A percentile compares a stretch with the other conserved stretches of the same genome.
These are phyloP conservation scores for Melieria omissa DNA, from an alignment of 2,888 invertebrate species.

Conservation along the genomic window DNA sequence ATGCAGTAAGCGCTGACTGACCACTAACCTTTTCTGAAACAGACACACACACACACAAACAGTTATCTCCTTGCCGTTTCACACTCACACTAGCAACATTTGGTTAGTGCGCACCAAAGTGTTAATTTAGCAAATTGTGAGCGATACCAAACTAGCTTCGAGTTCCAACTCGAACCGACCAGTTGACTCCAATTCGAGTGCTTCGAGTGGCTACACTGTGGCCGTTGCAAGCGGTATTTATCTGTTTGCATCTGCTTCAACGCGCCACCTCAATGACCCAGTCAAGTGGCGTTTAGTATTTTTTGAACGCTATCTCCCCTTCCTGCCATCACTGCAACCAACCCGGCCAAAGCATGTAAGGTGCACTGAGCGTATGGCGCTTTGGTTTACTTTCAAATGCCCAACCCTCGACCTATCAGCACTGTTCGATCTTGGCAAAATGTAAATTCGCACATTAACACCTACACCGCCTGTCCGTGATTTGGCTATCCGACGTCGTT, in stretches of 20 bases:
- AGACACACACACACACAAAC: neutral
- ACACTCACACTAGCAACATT: neutral
- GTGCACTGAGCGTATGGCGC: too few species aligned
- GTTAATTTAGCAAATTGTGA: slow-evolving; percentile 33
- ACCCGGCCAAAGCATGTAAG: too few species aligned
- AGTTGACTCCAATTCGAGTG: too few species aligned
- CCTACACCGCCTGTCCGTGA: slow-evolving; percentile 48
- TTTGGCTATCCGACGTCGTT: too few species aligned
- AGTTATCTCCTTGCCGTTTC: neutral
- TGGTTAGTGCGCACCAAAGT: slow-evolving; percentile 1
- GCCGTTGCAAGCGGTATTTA: neutral
- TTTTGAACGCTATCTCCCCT: too few species aligned
- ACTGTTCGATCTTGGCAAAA: slow-evolving; percentile 55
- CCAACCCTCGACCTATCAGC: slow-evolving; percentile 34
- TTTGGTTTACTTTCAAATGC: neutral
- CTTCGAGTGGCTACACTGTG: too few species aligned
- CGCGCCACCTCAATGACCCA: neutral
- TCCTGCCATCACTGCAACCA: too few species aligned
- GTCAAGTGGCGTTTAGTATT: neutral
- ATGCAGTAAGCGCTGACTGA: too few species aligned
- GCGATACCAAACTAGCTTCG: slow-evolving; percentile 1
- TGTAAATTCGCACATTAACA: slow-evolving; percentile 65
- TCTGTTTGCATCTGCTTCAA: neutral
- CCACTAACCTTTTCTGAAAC: too few species aligned
- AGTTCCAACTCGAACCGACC: too few species aligned